These are phyloP conservation scores for Phoenicopterus ruber DNA, from an alignment of 2,113 vertebrate genomes.

Conservation along the genomic window DNA sequence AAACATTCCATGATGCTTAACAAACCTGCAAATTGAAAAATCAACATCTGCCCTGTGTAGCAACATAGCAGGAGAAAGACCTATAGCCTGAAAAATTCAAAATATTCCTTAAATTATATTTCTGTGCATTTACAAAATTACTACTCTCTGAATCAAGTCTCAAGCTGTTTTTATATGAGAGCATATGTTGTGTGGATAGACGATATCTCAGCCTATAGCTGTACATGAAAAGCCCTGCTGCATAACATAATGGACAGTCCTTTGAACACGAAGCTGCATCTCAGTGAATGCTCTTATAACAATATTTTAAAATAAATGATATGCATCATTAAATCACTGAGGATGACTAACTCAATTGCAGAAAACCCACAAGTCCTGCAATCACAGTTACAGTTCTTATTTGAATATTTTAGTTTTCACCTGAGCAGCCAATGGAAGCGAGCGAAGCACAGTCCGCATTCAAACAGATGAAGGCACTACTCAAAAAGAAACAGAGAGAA, in stretches of 20 bases:
- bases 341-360: conserved; percentile 53
- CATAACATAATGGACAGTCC: conserved; percentile 38
- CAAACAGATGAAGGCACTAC: conserved; percentile 45
- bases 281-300: conserved; percentile 31
- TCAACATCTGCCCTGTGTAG: conserved; percentile 73
- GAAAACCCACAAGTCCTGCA: conserved; percentile 52
- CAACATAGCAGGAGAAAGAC: conserved; percentile 66
- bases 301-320: conserved; percentile 68
- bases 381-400: conserved; percentile 33
- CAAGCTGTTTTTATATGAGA: conserved; percentile 70
- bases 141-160: conserved; percentile 67
- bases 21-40: conserved; percentile 85
- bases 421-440: background rate
- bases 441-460: background rate
- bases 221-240: conserved; percentile 2
- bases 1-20: conserved; percentile 84
- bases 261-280: background rate
- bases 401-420: conserved; percentile 49
- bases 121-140: conserved; percentile 73
- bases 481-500: conserved; percentile 53
- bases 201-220: conserved; percentile 29
- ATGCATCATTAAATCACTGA: conserved; percentile 61
- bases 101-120: conserved; percentile 75
- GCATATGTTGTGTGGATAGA: conserved; percentile 55
- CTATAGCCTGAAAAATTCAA: conserved; percentile 61